Evolutionary conservation across 2,888 invertebrate species (phyloP), one percentile per base, ranked within the genome.

Genomic region (Polyploca ridens): DNA sequence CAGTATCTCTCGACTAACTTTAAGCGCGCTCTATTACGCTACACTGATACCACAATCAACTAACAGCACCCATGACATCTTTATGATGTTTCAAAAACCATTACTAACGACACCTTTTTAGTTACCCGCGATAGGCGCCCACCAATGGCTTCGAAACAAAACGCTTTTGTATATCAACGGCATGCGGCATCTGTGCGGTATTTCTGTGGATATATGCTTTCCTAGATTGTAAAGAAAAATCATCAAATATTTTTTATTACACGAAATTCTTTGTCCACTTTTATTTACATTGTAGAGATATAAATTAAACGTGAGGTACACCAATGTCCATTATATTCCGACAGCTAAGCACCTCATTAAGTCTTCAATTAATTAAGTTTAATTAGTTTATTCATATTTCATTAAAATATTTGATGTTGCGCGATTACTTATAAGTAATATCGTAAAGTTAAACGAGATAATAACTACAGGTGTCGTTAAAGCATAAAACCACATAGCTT

Each of bases 31-130:
- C 84, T 87, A 84, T 84, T 85, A 87, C 82, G 71, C 69, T 76
- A 78, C 76, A 66, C 79, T 73, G 94, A 93, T 94, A 94, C 85
- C 81, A 86, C 90, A 93, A 94, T 93, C 94, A 77, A 86, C 88
- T 91, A 92, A 93, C 89, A 90, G 91, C 87, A 85, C 72, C 80
- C 77, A 76, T 93, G 94, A 94, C 94, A 94, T 93, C 94, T 94
- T 94, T 94, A 94, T 94, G 94, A 94, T 90, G 93, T 89, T 88
- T 90, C 90, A 90, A 89, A 93, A 88, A 90, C 92, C 94, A 94
- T 94, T 92, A 94, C 91, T 90, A 92, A 93, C 92, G 93, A 94
- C 94, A 93, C 94, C 93, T 92, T 93, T 92, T 93, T 93, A 94
- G 94, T 94, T 94, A 93, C 91, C 82, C 71, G 86, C 80, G 93